These are phyloP conservation scores for Papilio helenus DNA, from an alignment of 1,140 invertebrate genomes.

Conservation along the genomic window DNA sequence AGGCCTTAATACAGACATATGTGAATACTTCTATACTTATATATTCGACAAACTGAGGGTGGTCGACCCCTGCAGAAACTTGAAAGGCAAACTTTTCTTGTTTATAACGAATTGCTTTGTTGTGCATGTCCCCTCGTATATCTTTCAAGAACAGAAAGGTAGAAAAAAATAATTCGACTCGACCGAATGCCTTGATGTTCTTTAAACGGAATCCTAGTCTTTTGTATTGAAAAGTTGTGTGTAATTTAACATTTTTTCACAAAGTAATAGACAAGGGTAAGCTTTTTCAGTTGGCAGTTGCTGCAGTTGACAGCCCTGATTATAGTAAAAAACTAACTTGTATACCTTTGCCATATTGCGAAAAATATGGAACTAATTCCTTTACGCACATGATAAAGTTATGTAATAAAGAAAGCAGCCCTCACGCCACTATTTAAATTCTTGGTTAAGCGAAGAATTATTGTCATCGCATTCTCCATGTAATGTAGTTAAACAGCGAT, in stretches of 20 bases:
- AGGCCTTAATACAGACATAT: background rate
- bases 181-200: slow-evolving; percentile 4
- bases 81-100: slow-evolving; percentile 32
- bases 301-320: background rate
- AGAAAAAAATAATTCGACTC: slow-evolving; percentile 1
- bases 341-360: too few species aligned
- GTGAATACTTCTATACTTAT: background rate
- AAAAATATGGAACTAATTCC: too few species aligned
- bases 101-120: slow-evolving; percentile 37
- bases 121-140: slow-evolving; percentile 34
- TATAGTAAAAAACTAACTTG: background rate
- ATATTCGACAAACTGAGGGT: background rate
- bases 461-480: too few species aligned
- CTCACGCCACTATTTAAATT: too few species aligned
- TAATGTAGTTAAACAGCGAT: too few species aligned
- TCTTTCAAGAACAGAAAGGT: slow-evolving; percentile 25
- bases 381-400: too few species aligned
- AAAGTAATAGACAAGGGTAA: background rate
- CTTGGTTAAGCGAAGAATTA: too few species aligned
- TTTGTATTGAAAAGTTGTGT: background rate
- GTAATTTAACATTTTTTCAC: background rate
- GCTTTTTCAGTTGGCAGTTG: background rate
- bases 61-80: slow-evolving; percentile 22
- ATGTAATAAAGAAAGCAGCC: too few species aligned
- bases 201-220: slow-evolving; percentile 8